These are phyloP conservation scores for Caenorhabditis briggsae DNA, from an alignment of 1,140 invertebrate species.

Conservation along the genomic window DNA sequence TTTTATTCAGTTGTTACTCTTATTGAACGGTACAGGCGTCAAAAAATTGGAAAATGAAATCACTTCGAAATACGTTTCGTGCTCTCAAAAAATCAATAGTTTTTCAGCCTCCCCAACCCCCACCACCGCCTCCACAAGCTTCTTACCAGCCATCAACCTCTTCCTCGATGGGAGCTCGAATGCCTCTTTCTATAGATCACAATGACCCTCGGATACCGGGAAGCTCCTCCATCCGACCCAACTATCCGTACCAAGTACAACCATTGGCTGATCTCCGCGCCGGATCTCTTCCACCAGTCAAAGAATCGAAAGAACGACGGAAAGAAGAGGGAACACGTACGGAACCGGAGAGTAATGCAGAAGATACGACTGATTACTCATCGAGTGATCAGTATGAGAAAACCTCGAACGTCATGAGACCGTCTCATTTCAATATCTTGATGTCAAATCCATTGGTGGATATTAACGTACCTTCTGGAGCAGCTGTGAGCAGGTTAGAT, in stretches of 20 bases:
- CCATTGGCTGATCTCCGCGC: conserved; percentile 70
- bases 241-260: conserved; percentile 68
- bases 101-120: neutral
- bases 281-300: conserved; percentile 68
- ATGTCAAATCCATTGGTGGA: conserved; percentile 67
- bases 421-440: conserved; percentile 67
- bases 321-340: conserved; percentile 69
- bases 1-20: neutral
- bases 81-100: too few relatives aligned
- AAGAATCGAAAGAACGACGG: conserved; percentile 57
- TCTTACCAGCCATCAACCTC: conserved; percentile 13
- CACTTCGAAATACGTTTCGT: neutral
- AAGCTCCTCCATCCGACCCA: conserved; percentile 53
- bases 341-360: conserved; percentile 69
- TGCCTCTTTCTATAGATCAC: conserved; percentile 23
- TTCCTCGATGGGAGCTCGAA: conserved; percentile 39
- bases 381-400: conserved; percentile 70
- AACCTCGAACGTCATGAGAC: conserved; percentile 42
- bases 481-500: conserved; percentile 60
- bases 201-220: conserved; percentile 46
- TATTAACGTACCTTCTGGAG: conserved; percentile 27
- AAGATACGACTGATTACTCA: conserved; percentile 73
- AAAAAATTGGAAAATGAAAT: too few relatives aligned
- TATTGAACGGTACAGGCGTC: too few relatives aligned
- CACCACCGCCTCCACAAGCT: conserved; percentile 4